Conservation (phyloP, 2,888 invertebrate species). For the Entomobrya proxima region DNA sequence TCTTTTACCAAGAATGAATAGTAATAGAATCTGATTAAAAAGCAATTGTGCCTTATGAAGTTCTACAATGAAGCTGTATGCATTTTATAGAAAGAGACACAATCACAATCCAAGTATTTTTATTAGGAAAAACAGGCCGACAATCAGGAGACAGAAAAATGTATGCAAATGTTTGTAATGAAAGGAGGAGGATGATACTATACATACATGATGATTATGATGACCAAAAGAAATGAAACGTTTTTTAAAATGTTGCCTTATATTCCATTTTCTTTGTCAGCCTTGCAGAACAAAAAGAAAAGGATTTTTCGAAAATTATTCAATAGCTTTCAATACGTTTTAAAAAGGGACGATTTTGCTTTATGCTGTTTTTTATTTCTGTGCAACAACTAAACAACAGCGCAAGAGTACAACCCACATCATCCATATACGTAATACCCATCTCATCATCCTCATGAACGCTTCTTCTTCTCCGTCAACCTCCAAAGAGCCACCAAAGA, state of each 20-base stretch:
- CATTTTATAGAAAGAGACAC: too few species aligned
- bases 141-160: neutral
- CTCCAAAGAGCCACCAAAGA: neutral
- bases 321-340: neutral
- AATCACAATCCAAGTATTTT: too few species aligned
- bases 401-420: slow-evolving; percentile 31
- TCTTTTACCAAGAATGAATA: neutral
- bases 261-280: neutral
- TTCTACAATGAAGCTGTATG: neutral
- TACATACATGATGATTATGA: slow-evolving; percentile 6
- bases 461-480: too few species aligned
- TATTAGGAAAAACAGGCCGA: slow-evolving; percentile 49
- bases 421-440: slow-evolving; percentile 7
- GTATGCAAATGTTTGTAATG: too few species aligned
- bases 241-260: neutral
- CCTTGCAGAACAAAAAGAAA: neutral
- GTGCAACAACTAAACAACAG: too few species aligned
- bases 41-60: slow-evolving; percentile 3
- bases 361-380: neutral
- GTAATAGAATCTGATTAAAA: neutral
- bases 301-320: neutral
- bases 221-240: neutral
- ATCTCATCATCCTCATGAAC: neutral
- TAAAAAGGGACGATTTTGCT: neutral
- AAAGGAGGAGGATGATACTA: neutral